These are phyloP conservation scores for Paracanthobrama guichenoti DNA, from an alignment of 2,113 vertebrate genomes.

Conservation along the genomic window DNA sequence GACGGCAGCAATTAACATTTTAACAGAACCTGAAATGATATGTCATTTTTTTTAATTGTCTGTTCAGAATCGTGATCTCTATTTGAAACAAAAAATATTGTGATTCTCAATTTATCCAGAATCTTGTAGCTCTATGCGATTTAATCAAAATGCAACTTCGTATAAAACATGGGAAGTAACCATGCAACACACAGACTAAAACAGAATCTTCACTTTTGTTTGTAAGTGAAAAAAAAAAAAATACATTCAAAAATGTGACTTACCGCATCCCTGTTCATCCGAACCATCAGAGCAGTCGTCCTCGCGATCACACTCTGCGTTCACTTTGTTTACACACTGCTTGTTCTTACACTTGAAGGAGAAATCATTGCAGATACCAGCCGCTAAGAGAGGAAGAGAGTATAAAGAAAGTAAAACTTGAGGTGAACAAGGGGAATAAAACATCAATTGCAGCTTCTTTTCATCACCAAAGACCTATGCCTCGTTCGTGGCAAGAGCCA, in stretches of 20 bases:
- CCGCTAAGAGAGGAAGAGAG: constrained; percentile 53
- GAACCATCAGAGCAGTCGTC: constrained; percentile 73
- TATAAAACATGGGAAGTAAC: background rate
- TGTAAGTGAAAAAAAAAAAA: background rate
- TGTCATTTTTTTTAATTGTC: too few relatives aligned
- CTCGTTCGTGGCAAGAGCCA: background rate
- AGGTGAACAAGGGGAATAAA: background rate
- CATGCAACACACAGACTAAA: background rate
- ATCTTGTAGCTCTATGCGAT: too few relatives aligned
- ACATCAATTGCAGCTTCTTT: constrained; percentile 11
- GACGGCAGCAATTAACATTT: too few relatives aligned
- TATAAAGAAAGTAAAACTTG: background rate
- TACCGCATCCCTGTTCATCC: constrained; percentile 73
- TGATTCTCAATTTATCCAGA: too few relatives aligned
- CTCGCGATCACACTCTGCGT: constrained; percentile 76
- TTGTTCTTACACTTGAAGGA: constrained; percentile 71
- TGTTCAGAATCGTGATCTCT: too few relatives aligned
- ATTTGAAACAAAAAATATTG: too few relatives aligned
- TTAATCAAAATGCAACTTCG: too few relatives aligned
- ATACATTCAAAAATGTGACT: too few relatives aligned
- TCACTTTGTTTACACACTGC: constrained; percentile 76
- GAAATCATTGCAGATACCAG: constrained; percentile 68
- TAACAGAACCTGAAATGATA: too few relatives aligned
- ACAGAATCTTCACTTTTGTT: background rate
- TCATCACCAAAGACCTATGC: constrained; percentile 3